Conservation (phyloP, 2,113 vertebrate genomes). For the Xenopus borealis region DNA sequence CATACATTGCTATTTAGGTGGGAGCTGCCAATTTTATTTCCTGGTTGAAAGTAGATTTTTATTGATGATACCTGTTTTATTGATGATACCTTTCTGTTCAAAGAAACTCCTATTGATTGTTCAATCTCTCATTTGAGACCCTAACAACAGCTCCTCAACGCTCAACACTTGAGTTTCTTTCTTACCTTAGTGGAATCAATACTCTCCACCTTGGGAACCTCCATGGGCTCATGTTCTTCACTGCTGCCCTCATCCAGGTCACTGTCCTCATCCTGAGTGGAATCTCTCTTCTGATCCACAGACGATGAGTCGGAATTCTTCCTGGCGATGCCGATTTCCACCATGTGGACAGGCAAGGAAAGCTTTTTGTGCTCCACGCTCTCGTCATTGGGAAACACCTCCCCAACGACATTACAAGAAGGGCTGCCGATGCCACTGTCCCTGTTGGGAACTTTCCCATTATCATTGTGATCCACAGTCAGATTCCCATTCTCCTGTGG, state of each 20-base stretch:
- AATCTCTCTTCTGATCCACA: constrained; percentile 72
- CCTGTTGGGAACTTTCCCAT: constrained; percentile 85
- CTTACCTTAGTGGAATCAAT: constrained; percentile 77
- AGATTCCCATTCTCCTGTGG: constrained; percentile 55
- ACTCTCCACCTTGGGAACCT: constrained; percentile 56
- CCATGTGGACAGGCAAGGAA: constrained; percentile 57
- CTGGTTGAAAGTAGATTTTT: no score
- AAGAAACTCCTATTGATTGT: no score
- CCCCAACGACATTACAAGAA: constrained; percentile 75
- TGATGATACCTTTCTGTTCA: no score
- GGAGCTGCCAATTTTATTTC: no score
- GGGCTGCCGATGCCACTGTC: constrained; percentile 96
- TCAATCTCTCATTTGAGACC: no score
- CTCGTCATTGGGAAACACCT: constrained; percentile 81
- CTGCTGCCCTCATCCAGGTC: constrained; percentile 84
- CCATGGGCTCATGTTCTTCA: constrained; percentile 71
- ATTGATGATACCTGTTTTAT: no score
- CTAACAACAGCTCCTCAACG: no score
- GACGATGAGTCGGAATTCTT: constrained; percentile 55
- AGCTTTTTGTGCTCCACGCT: constrained; percentile 71
- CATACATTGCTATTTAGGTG: no score
- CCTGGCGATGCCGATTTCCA: constrained; percentile 54
- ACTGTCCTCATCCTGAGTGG: constrained; percentile 82
- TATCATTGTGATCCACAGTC: constrained; percentile 59
- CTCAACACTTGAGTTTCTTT: constrained; percentile 13